Evolutionary conservation across 2,113 vertebrate genomes (phyloP), one percentile per base, ranked within the genome.

Genomic region (Octodon degus): DNA sequence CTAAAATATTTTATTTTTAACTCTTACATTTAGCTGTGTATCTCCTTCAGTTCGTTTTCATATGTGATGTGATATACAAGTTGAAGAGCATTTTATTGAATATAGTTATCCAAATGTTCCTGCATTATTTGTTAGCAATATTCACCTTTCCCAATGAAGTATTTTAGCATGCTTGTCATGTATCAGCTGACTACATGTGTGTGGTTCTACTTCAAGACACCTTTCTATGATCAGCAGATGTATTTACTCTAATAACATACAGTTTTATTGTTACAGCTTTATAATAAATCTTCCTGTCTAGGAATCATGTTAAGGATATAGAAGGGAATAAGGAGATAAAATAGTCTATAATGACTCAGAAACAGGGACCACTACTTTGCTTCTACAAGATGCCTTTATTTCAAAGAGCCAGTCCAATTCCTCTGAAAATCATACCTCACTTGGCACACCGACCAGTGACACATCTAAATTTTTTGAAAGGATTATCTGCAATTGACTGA

Each of bases 331-430:
- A 94, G 55, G 24, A 89, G 82, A 65, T 27, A 85, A 94, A 92
- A 40, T 40, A 67, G 24, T 90, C 27, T 37, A 32, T 72, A 68
- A 4, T 85, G 70, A 83, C 5, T 95, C 40, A 82, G 53, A 93
- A 92, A 77, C 43, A 77, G 34, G 17, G 0, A 96, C 67, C 22
- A 85, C 47, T 43, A 79, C 10, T 7, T 63, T 25, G 62, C 22
- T 88, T 92, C 30, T 85, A 14, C 65, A 90, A 30, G 1, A 86
- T 68, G 24, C 27, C 40, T 92, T 86, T 86, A 89, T 83, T 93
- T 43, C 58, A 76, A 34, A 1, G 55, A 53, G 32, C 2, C 24
- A 89, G 34, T 2, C 4, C 19, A 22, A 43, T 17, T 95, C 24
- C 65, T 90, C 40, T 53, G 30, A 85, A 50, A 94, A 76, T 88